These are phyloP conservation scores for Drosophila bocqueti DNA, from an alignment of 1,140 invertebrate genomes.

Conservation along the genomic window DNA sequence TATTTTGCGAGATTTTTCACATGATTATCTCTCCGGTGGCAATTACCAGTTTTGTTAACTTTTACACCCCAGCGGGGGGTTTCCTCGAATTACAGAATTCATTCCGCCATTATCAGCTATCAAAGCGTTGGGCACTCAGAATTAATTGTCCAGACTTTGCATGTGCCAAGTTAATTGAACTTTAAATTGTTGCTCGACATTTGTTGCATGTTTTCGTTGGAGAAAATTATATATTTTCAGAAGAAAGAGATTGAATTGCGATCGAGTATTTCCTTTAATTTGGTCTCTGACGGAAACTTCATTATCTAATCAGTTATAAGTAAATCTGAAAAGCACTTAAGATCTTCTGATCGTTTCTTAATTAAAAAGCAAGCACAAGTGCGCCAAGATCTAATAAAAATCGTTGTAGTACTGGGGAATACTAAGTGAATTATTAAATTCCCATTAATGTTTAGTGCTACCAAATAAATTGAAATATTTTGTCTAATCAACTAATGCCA, in stretches of 20 bases:
- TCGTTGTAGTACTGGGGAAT: too few relatives aligned
- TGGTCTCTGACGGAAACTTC: constrained; percentile 23
- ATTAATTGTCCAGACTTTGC: constrained; percentile 49
- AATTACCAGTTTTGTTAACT: constrained; percentile 69
- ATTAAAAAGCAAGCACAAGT: constrained; percentile 23
- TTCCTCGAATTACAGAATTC: constrained; percentile 10
- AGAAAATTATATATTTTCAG: neutral
- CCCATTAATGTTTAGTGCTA: constrained; percentile 1
- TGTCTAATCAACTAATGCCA: constrained; percentile 15
- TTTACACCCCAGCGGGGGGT: constrained; percentile 27
- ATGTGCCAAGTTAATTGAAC: constrained; percentile 43
- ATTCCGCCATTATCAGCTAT: constrained; percentile 31
- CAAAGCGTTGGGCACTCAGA: constrained; percentile 35
- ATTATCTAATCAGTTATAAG: constrained; percentile 1
- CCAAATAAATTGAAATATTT: constrained; percentile 14
- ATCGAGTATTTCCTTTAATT: constrained; percentile 9
- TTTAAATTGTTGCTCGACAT: constrained; percentile 54
- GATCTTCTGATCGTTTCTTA: constrained; percentile 43
- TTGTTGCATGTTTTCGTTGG: constrained; percentile 39
- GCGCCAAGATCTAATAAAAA: constrained; percentile 1
- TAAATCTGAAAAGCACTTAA: constrained; percentile 1
- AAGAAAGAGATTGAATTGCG: neutral
- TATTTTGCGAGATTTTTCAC: constrained; percentile 72
- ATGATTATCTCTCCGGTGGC: constrained; percentile 55
- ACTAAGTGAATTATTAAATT: constrained; percentile 9